phyloP scores from a whole-genome alignment of 2,888 invertebrate species.

The Netelia fuscicornis region DNA sequence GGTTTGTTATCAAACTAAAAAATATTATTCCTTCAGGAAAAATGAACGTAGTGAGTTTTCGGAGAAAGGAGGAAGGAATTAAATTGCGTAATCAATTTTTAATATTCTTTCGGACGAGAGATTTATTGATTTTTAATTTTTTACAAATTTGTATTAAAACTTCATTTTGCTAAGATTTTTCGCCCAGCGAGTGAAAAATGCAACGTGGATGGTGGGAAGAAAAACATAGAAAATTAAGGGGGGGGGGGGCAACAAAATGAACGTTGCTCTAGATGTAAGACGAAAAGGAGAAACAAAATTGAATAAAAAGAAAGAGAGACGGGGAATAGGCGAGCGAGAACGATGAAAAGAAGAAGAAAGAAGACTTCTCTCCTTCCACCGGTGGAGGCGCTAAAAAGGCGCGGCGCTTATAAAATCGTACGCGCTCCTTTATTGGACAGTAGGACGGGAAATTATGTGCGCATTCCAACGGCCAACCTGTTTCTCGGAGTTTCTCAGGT shows the following conservation, averaged over 20 bases:
- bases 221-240: conserved; percentile 27
- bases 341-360: conserved; percentile 45
- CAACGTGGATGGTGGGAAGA: no score
- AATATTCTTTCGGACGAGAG: no score
- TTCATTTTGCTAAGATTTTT: no score
- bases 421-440: conserved; percentile 81
- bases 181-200: conserved; percentile 38
- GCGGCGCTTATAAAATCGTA: conserved; percentile 82
- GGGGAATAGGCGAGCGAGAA: conserved; percentile 13
- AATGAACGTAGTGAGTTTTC: no score
- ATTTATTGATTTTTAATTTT: no score
- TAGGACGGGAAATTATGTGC: conserved; percentile 82
- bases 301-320: no score
- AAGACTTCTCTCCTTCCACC: conserved; percentile 23
- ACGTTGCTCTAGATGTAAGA: conserved; percentile 24
- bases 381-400: conserved; percentile 81
- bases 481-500: conserved; percentile 80
- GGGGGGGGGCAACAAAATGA: no score
- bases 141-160: no score
- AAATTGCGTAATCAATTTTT: no score
- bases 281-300: conserved; percentile 12
- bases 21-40: no score
- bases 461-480: conserved; percentile 82
- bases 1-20: no score
- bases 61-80: no score